These are phyloP conservation scores for Horisme vitalbata DNA, from an alignment of 2,888 invertebrate genomes.

Conservation along the genomic window DNA sequence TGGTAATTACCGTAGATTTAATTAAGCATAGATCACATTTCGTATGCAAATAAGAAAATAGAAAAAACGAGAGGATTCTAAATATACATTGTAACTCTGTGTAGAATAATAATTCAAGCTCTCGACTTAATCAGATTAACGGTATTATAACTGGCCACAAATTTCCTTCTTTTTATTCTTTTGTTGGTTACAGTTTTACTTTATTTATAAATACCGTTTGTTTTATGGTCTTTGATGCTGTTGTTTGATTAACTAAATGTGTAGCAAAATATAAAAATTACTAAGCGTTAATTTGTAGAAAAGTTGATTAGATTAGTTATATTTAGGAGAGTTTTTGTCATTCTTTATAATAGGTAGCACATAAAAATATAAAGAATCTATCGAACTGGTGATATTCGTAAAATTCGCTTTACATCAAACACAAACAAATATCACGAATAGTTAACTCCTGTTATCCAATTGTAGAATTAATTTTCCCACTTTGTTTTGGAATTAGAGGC, in stretches of 20 bases:
- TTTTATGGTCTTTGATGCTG: conserved; percentile 5
- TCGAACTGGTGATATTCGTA: no score
- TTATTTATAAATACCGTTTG: conserved; percentile 6
- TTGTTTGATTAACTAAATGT: conserved; percentile 2
- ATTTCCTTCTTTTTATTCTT: conserved; percentile 23
- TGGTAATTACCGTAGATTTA: conserved; percentile 48
- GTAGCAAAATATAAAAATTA: no score
- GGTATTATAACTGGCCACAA: conserved; percentile 37
- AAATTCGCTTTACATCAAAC: no score
- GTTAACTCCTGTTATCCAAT: background rate
- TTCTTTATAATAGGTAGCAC: no score
- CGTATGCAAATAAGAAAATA: no score
- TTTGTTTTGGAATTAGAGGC: conserved; percentile 1
- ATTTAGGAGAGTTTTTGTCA: no score
- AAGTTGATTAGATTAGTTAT: no score
- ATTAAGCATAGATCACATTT: conserved; percentile 49
- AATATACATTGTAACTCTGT: no score
- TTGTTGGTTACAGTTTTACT: conserved; percentile 29
- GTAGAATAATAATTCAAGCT: conserved; percentile 36
- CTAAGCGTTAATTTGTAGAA: no score
- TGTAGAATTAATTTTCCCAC: conserved; percentile 12
- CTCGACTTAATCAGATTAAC: conserved; percentile 44
- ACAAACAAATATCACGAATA: background rate
- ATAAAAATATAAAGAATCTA: no score
- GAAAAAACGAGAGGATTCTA: no score